A percentile compares a stretch with the other conserved stretches of the same genome.
These are phyloP conservation scores for Trachelus tabidus DNA, from an alignment of 2,888 invertebrate genomes.

Conservation along the genomic window DNA sequence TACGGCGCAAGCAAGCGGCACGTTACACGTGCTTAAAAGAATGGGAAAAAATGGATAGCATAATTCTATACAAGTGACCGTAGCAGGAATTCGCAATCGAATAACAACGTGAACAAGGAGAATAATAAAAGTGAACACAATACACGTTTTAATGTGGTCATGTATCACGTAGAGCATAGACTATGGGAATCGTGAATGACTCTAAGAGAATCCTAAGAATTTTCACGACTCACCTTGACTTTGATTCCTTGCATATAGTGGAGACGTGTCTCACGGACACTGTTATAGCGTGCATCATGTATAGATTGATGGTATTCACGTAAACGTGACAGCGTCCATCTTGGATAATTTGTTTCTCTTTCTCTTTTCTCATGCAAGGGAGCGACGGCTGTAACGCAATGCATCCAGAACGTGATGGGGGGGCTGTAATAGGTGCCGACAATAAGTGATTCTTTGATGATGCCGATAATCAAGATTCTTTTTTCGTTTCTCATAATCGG, in stretches of 20 bases:
- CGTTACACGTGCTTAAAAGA: neutral
- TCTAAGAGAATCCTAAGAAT: slow-evolving; percentile 20
- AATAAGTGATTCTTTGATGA: neutral
- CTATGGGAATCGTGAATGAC: neutral
- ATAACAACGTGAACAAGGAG: neutral
- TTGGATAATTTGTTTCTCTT: neutral
- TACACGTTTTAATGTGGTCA: neutral
- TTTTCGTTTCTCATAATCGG: neutral
- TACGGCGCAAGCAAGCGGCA: neutral
- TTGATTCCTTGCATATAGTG: slow-evolving; percentile 30
- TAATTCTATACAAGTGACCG: neutral
- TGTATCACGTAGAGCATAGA: neutral
- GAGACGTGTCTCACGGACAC: neutral
- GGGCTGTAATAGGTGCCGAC: neutral
- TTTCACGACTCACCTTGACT: slow-evolving; percentile 42
- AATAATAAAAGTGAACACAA: neutral
- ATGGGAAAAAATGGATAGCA: neutral
- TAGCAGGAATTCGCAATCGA: neutral
- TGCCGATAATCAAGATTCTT: neutral
- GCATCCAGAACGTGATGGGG: neutral
- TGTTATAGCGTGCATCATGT: neutral
- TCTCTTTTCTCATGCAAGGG: neutral
- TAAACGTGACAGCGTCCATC: neutral
- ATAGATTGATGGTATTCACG: neutral
- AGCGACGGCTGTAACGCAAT: neutral